A percentile compares a stretch with the other conserved stretches of the same genome.
These are phyloP conservation scores for Pycnomerus fuliginosus DNA, from an alignment of 2,888 invertebrate species.

Conservation along the genomic window DNA sequence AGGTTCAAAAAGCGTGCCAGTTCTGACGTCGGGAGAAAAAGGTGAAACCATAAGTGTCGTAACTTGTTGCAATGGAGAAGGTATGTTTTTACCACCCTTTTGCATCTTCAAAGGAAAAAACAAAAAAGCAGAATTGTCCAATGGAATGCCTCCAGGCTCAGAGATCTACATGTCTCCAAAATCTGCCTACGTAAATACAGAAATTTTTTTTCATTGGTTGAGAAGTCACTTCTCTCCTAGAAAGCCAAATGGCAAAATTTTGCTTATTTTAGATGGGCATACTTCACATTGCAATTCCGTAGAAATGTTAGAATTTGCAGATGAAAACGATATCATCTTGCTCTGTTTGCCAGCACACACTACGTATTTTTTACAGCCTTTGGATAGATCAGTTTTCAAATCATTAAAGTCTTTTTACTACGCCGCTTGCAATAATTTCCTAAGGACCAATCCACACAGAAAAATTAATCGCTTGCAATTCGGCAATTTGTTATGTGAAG, in stretches of 20 bases:
- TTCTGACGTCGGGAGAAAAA: constrained; percentile 13
- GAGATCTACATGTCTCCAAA: constrained; percentile 10
- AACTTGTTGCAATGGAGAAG: constrained; percentile 8
- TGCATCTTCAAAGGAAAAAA: constrained; percentile 15
- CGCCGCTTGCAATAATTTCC: neutral
- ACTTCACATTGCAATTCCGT: constrained; percentile 24
- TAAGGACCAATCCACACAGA: constrained; percentile 3
- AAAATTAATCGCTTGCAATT: constrained; percentile 18
- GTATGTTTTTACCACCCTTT: constrained; percentile 4
- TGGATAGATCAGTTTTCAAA: constrained; percentile 22
- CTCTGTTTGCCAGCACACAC: constrained; percentile 26
- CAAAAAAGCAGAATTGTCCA: constrained; percentile 8
- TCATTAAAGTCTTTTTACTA: constrained; percentile 8
- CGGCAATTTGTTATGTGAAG: constrained; percentile 23
- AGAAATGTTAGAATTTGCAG: constrained; percentile 25
- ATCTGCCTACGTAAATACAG: constrained; percentile 11
- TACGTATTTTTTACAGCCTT: constrained; percentile 26
- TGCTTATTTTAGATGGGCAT: constrained; percentile 28
- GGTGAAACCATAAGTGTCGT: constrained; percentile 8
- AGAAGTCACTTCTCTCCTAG: constrained; percentile 12
- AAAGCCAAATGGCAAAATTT: constrained; percentile 23
- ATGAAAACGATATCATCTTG: constrained; percentile 42
- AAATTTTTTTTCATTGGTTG: constrained; percentile 15
- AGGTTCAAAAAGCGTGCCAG: constrained; percentile 8
- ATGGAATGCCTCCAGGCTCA: constrained; percentile 10